Evolutionary conservation across 2,888 invertebrate species (phyloP).

Genomic region (Amphimallon solstitiale): DNA sequence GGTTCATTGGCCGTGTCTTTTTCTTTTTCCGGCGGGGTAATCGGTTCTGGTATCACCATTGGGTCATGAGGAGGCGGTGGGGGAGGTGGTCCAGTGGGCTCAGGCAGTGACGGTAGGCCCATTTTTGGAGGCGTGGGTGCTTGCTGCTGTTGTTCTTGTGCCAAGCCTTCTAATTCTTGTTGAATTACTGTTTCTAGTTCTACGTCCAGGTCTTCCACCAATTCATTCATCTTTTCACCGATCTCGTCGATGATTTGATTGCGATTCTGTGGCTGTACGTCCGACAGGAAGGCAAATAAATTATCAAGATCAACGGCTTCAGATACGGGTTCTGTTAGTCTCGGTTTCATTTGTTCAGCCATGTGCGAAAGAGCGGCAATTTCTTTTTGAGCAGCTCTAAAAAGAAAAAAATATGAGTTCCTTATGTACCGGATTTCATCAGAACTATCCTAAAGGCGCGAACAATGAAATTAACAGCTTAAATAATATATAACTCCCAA

Average conservation of each 20-base stretch:
- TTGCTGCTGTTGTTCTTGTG: slow-evolving; percentile 60
- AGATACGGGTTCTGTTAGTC: slow-evolving; percentile 64
- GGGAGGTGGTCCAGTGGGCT: slow-evolving; percentile 71
- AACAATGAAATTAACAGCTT: too few species aligned
- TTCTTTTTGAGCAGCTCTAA: slow-evolving; percentile 74
- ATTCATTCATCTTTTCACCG: slow-evolving; percentile 83
- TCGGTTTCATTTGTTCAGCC: slow-evolving; percentile 76
- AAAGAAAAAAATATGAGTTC: slow-evolving; percentile 56
- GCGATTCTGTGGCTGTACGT: slow-evolving; percentile 69
- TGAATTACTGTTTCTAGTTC: slow-evolving; percentile 77
- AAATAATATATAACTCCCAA: too few species aligned
- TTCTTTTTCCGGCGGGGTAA: slow-evolving; percentile 45
- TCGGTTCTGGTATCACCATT: slow-evolving; percentile 42
- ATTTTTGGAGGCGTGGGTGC: slow-evolving; percentile 63
- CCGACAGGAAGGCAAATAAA: slow-evolving; percentile 88
- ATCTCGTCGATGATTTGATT: slow-evolving; percentile 80
- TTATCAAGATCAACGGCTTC: slow-evolving; percentile 90
- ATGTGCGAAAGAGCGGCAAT: slow-evolving; percentile 77
- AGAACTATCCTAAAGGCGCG: too few species aligned
- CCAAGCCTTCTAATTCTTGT: slow-evolving; percentile 69
- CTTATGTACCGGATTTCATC: too few species aligned
- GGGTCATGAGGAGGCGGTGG: slow-evolving; percentile 58
- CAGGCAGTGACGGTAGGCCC: slow-evolving; percentile 75
- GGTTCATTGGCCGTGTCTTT: slow-evolving; percentile 70
- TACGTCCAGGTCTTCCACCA: slow-evolving; percentile 83